Evolutionary conservation across 2,888 invertebrate genomes (phyloP), one percentile per base, ranked within the genome.

Genomic region (Euzophera pinguis): DNA sequence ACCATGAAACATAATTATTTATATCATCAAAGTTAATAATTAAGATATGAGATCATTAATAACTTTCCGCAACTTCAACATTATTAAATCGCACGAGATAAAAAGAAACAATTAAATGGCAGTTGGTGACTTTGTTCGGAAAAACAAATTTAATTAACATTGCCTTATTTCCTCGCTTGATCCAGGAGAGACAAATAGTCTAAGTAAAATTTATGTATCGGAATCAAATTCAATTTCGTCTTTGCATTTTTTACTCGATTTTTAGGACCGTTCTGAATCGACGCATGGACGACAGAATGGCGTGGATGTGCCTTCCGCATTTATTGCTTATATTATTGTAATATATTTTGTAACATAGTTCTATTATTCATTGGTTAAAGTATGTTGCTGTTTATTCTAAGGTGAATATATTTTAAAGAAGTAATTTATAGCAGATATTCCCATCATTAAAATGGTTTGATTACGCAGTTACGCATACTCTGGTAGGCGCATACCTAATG

Each of bases 121-220:
- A 75, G 78, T 77, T 69, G 69, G 75, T 72, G 78, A 81, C 75
- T 78, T 78, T 77, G 78, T 78, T 81, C 64, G 73, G 71, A 75
- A 73, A 77, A 81, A 82, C 81, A 84, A 87, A 85, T 86, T 86
- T 87, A 87, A 85, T 87, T 86, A 86, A 83, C 82, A 78, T 77
- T 73, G 77, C 74, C 78, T 82, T 83, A 84, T 84, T 84, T 78
- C 74, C 78, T 75, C 71, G 79, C 81, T 83, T 86, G 86, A 88
- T 86, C 86, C 84, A 62, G 79, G 75, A 69, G 79, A 87, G 86
- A 89, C 87, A 83, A 89, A 87, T 84, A 81, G 84, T 79, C 84
- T 88, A 85, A 89, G 88, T 88, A 81, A 88, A 89, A 89, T 89
- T 89, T 88, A 89, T 89, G 87, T 89, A 86, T 88, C 82, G 87